Base-by-base conservation (phyloP, 2,797 vertebrate species). In the Mionectes olivaceus region DNA sequence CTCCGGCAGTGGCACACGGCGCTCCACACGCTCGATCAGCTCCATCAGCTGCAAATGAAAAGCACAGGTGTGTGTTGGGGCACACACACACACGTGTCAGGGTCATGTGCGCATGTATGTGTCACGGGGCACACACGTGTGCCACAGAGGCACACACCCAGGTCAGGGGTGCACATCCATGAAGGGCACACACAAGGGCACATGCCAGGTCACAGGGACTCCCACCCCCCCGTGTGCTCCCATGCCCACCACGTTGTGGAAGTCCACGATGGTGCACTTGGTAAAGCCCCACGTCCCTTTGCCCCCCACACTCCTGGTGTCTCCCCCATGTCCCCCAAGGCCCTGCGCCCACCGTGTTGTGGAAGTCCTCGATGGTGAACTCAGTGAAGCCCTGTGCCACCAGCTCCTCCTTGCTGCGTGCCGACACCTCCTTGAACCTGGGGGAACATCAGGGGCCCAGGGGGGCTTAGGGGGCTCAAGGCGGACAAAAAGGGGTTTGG, bases 341-440 rank as follows among this genome's bases (percentile, higher is more conserved):
- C 52, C 52, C 52, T 2, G 7, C 32, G 52, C 52, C 35, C 96
- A 99, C 99, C 60, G 99, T 99, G 87, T 99, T 99, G 96, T 99
- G 99, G 97, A 99, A 99, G 95, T 99, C 99, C 97, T 99, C 99
- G 19, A 99, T 99, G 95, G 99, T 99, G 96, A 99, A 99, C 93
- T 99, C 99, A 3, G 99, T 99, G 96, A 99, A 99, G 59, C 99
- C 99, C 95, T 99, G 99, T 5, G 98, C 98, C 68, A 99, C 99
- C 95, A 99, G 97, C 87, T 99, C 98, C 90, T 98, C 98, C 98
- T 99, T 99, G 98, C 99, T 99, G 97, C 99, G 99, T 68, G 98
- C 95, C 50, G 99, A 98, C 50, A 99, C 98, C 24, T 98, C 99
- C 98, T 99, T 99, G 97, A 99, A 99, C 98, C 99, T 99, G 57